Percentiles rank a stretch among this genome's conserved stretches.
These are phyloP conservation scores for Phalanger gymnotis DNA, from an alignment of 2,797 vertebrate genomes.

Conservation along the genomic window DNA sequence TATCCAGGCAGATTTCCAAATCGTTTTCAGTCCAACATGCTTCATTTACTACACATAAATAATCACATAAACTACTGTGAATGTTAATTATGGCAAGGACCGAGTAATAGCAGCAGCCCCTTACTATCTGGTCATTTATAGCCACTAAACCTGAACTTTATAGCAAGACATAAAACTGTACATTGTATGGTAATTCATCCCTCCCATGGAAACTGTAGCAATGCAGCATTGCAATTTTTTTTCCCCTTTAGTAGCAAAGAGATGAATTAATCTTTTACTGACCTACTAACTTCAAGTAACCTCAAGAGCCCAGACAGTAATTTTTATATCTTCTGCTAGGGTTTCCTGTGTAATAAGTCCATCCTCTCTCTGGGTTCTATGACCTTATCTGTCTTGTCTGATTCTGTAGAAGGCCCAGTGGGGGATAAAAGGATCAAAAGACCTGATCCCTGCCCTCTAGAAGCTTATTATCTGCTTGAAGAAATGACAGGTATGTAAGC, in stretches of 20 bases:
- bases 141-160: slow-evolving; percentile 5
- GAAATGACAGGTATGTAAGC: neutral
- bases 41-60: neutral
- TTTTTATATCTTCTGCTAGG: neutral
- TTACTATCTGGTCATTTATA: neutral
- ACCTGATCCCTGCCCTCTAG: neutral
- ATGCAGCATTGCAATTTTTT: neutral
- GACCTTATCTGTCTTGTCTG: neutral
- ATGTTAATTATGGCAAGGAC: slow-evolving; percentile 10
- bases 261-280: slow-evolving; percentile 34
- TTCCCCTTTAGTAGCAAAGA: neutral
- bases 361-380: neutral
- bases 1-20: neutral
- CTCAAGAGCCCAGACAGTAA: neutral
- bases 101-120: neutral
- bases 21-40: neutral
- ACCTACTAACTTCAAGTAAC: slow-evolving; percentile 10
- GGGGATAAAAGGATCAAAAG: neutral
- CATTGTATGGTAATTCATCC: slow-evolving; percentile 4
- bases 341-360: neutral
- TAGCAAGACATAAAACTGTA: neutral
- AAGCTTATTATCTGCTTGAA: neutral
- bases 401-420: neutral
- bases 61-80: neutral
- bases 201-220: neutral